These are phyloP conservation scores for Lydus trimaculatus DNA, from an alignment of 2,888 invertebrate genomes.

Conservation along the genomic window DNA sequence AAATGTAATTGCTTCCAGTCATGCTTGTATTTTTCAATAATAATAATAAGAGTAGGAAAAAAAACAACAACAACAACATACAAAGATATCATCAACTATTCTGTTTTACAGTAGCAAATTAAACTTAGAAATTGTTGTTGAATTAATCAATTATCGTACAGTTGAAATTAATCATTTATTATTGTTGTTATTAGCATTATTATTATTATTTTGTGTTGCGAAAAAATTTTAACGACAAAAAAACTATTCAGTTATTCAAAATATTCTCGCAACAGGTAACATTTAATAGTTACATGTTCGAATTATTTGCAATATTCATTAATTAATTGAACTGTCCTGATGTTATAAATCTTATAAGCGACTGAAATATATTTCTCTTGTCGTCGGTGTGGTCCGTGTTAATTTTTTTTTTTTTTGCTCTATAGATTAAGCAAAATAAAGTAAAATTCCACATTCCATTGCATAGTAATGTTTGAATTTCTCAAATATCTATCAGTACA, in stretches of 20 bases:
- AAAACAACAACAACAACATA: constrained; percentile 9
- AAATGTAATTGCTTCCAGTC: constrained; percentile 35
- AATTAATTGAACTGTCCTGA: constrained; percentile 6
- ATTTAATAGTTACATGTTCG: constrained; percentile 8
- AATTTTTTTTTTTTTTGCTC: background rate
- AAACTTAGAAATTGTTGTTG: constrained; percentile 26
- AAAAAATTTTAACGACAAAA: background rate
- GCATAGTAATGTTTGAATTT: background rate
- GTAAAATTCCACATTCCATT: background rate
- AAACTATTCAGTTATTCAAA: background rate
- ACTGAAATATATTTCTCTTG: constrained; percentile 11
- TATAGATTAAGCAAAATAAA: background rate
- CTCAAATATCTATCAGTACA: background rate
- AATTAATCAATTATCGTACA: constrained; percentile 20
- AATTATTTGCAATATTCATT: constrained; percentile 11
- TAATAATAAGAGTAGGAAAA: too few species aligned
- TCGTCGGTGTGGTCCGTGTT: constrained; percentile 10
- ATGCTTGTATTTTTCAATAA: constrained; percentile 29
- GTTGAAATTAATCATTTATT: background rate
- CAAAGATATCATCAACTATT: constrained; percentile 28
- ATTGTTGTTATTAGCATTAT: background rate
- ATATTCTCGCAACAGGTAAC: background rate
- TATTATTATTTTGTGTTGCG: background rate
- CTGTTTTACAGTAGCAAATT: constrained; percentile 29
- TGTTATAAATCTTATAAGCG: background rate